These are phyloP conservation scores for Tokudaia muenninki DNA, from an alignment of 2,797 vertebrate species.

Conservation along the genomic window DNA sequence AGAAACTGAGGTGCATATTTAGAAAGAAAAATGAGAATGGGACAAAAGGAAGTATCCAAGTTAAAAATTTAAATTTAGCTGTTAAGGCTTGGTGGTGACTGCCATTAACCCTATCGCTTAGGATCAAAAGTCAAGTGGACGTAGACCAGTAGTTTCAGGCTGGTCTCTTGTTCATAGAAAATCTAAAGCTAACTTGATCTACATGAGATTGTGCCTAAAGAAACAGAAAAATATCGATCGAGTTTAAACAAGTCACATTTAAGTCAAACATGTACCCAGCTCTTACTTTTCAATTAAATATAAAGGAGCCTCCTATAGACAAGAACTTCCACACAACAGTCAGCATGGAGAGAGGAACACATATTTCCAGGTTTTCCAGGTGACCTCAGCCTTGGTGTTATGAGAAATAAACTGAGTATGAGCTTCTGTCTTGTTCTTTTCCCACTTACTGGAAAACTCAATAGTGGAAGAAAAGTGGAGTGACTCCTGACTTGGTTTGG, in stretches of 20 bases:
- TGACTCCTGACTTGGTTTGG: not conserved
- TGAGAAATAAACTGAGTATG: not conserved
- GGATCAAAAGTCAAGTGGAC: not conserved
- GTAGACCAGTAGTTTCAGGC: not conserved
- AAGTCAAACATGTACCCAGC: not conserved
- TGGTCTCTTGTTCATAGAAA: not conserved
- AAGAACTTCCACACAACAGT: not conserved
- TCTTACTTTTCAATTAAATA: not conserved
- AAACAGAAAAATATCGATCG: not conserved
- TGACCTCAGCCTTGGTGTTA: not conserved
- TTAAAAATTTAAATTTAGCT: not conserved
- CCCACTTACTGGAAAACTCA: not conserved
- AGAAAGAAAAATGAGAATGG: not conserved
- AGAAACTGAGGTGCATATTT: not conserved
- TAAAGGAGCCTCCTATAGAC: not conserved
- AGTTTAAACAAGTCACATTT: not conserved
- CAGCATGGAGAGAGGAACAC: not conserved
- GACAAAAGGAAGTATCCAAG: not conserved
- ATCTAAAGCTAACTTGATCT: too few species aligned
- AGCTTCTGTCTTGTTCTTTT: not conserved
- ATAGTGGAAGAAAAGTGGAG: rapidly evolving
- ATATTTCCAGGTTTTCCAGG: not conserved
- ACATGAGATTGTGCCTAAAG: not conserved
- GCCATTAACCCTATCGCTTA: not conserved
- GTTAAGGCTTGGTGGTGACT: not conserved